Percentiles rank a stretch among this genome's conserved stretches.
These are phyloP conservation scores for Bellardia pandia DNA, from an alignment of 2,888 invertebrate species.

Conservation along the genomic window DNA sequence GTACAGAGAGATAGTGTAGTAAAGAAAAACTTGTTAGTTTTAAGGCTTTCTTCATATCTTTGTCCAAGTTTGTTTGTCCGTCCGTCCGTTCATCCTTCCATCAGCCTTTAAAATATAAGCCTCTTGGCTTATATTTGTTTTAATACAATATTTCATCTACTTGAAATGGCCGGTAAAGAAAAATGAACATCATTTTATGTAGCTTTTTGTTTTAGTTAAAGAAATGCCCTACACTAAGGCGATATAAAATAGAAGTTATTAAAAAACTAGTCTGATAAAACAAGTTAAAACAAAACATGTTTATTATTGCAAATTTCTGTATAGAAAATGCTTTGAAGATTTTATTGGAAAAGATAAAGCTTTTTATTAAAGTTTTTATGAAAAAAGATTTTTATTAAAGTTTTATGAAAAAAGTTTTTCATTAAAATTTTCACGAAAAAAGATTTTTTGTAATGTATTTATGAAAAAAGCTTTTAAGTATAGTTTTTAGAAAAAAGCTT, in stretches of 20 bases:
- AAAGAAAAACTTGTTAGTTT: constrained; percentile 61
- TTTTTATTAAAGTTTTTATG: no score
- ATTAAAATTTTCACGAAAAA: no score
- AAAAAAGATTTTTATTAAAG: no score
- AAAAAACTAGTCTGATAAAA: neutral
- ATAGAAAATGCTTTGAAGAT: no score
- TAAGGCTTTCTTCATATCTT: constrained; percentile 51
- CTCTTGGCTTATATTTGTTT: constrained; percentile 72
- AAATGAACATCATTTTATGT: constrained; percentile 68
- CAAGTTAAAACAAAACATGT: no score
- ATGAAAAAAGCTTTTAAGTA: no score
- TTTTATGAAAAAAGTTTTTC: no score
- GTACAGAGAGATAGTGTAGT: constrained; percentile 7
- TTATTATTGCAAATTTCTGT: no score
- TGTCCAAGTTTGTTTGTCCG: constrained; percentile 38
- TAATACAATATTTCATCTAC: constrained; percentile 67
- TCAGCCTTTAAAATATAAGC: constrained; percentile 54
- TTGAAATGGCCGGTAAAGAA: constrained; percentile 41
- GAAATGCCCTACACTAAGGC: constrained; percentile 28
- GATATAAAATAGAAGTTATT: no score
- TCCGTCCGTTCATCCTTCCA: constrained; percentile 21
- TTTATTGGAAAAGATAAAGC: no score
- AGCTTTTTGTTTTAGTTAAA: constrained; percentile 5
- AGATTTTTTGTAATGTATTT: no score
- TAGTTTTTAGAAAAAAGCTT: no score